These are phyloP conservation scores for Leucophenga varia DNA, from an alignment of 1,140 invertebrate species.

Conservation along the genomic window DNA sequence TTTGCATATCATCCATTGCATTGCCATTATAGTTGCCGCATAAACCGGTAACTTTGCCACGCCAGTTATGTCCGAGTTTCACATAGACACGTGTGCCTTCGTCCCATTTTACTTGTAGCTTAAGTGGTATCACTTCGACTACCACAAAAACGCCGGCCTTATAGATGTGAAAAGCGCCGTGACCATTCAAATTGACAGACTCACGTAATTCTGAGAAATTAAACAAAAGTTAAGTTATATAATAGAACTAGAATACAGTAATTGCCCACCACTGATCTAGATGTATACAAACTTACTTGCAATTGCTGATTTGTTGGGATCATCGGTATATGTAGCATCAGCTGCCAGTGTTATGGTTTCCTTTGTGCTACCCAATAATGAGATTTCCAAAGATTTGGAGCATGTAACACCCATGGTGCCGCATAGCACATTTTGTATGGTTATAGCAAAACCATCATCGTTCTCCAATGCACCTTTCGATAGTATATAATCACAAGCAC, in stretches of 20 bases:
- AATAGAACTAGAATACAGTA: background rate
- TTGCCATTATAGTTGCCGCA: conserved; percentile 91
- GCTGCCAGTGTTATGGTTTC: conserved; percentile 66
- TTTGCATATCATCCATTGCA: conserved; percentile 78
- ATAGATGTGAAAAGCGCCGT: conserved; percentile 46
- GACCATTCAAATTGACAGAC: conserved; percentile 35
- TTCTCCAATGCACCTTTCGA: conserved; percentile 68
- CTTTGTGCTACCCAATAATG: conserved; percentile 55
- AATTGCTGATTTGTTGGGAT: conserved; percentile 43
- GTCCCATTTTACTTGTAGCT: conserved; percentile 84
- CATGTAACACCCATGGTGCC: conserved; percentile 84
- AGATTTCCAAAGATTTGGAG: conserved; percentile 74
- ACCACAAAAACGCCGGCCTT: conserved; percentile 74
- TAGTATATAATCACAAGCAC: conserved; percentile 82
- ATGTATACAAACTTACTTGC: conserved; percentile 49
- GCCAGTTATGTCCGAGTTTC: conserved; percentile 73
- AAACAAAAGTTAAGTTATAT: background rate
- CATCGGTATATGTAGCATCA: conserved; percentile 54
- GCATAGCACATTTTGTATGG: conserved; percentile 69
- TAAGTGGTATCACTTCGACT: conserved; percentile 74
- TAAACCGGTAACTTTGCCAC: conserved; percentile 76
- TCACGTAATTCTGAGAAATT: conserved; percentile 33
- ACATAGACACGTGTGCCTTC: conserved; percentile 79
- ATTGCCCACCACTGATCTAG: no score
- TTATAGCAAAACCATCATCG: conserved; percentile 68